Evolutionary conservation across 2,888 invertebrate genomes (phyloP), one percentile per base, ranked within the genome.

Genomic region (Leucozona laternaria): DNA sequence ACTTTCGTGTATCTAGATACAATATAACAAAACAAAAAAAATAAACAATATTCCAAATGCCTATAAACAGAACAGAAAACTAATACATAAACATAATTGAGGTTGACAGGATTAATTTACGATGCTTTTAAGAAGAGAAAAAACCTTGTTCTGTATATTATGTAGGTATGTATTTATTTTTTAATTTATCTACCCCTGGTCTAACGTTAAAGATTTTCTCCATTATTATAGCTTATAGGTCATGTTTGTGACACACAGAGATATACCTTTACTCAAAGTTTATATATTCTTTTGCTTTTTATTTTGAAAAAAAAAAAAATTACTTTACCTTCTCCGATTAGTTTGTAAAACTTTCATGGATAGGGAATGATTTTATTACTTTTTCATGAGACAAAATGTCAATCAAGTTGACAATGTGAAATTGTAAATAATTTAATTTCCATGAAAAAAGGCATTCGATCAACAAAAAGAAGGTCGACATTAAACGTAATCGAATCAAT

Each of bases 191-290:
- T 40, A 3, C 11, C 1, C 6, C n/a, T 62, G 43, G 43, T 43
- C 60, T 62, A 17, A 45, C n/a, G 31, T 43, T 28, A 10, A n/a
- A 62, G 5, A 43, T 28, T 43, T 43, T 62, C n/a, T 43, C 17
- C 11, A 62, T 62, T 62, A 11, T 62, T 62, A n/a, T 11, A 62
- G 62, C 5, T 62, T 62, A n/a, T 11, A 62, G 62, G 43, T 43
- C 43, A 62, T 43, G 62, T 45, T 62, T 62, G 60, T 43, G 62
- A 62, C 17, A 62, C n/a, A 28, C n/a, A 5, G 10, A 31, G 15
- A 48, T 17, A 64, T 64, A 17, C 25, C 45, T 45, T 31, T 17
- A 17, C 6, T 28, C 34, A 17, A 43, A 62, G 60, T 60, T 60
- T 28, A 11, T 64, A 17, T 31, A n/a, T 57, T 57, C 2, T 10